phyloP scores from a whole-genome alignment of 2,797 vertebrate genomes.

The Stomatorhinus walkeri region DNA sequence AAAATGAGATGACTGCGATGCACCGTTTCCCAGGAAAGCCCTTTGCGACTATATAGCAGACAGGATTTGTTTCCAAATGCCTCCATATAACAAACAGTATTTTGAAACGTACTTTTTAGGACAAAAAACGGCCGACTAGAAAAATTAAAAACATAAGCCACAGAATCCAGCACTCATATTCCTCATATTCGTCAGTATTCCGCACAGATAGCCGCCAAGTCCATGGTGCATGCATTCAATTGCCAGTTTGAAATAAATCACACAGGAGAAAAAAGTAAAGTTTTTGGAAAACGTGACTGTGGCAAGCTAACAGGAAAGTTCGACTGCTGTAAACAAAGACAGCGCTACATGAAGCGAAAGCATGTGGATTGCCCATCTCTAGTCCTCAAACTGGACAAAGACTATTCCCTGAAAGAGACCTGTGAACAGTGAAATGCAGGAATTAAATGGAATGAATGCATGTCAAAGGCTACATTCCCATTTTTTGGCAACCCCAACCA shows the following conservation, averaged over 20 bases:
- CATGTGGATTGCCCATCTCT: not conserved
- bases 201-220: not conserved
- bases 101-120: not conserved
- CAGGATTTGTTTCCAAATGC: not conserved
- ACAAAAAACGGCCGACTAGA: conserved; percentile 7
- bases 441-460: not conserved
- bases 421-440: not conserved
- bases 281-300: not conserved
- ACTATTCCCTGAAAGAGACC: conserved; percentile 19
- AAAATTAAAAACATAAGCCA: not conserved
- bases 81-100: not conserved
- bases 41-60: not conserved
- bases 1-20: not conserved
- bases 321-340: conserved; percentile 13
- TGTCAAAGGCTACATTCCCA: not conserved
- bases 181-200: not conserved
- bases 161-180: conserved; percentile 25
- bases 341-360: not conserved
- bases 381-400: conserved; percentile 13
- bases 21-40: not conserved
- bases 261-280: not conserved
- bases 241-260: not conserved
- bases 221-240: not conserved
- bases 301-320: not conserved
- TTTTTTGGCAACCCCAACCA: not conserved